phyloP scores from a whole-genome alignment of 2,797 vertebrate species.

The Spinus olivaceus region DNA sequence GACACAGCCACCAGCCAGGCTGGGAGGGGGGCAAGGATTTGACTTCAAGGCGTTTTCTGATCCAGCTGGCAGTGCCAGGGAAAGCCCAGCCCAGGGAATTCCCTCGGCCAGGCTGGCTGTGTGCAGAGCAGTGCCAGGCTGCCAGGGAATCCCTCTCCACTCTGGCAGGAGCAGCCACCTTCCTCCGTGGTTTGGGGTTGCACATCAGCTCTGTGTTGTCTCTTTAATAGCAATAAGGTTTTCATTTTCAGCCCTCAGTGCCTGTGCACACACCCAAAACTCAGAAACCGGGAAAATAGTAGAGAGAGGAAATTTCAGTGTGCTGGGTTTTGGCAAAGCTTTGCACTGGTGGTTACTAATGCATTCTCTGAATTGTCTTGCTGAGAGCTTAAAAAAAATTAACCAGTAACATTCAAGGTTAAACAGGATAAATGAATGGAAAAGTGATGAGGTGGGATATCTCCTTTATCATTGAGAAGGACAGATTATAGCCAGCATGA shows the following conservation, averaged over 20 bases:
- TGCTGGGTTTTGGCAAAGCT: neutral
- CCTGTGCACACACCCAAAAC: neutral
- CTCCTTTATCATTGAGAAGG: slow-evolving; percentile 44
- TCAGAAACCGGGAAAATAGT: neutral
- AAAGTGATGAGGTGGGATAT: slow-evolving; percentile 55
- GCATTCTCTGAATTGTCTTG: slow-evolving; percentile 15
- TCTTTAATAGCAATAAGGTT: neutral
- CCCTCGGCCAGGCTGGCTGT: slow-evolving; percentile 4
- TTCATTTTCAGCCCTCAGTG: neutral
- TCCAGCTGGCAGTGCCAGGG: slow-evolving; percentile 51
- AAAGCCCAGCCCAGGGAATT: slow-evolving; percentile 42
- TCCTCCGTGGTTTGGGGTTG: neutral
- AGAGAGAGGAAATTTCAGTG: neutral
- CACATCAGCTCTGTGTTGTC: neutral
- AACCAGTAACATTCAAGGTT: slow-evolving; percentile 50
- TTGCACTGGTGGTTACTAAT: neutral
- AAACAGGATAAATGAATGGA: slow-evolving; percentile 40
- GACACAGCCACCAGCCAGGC: neutral
- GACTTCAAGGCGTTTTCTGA: slow-evolving; percentile 1
- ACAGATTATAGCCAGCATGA: slow-evolving; percentile 39
- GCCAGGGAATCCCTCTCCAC: slow-evolving; percentile 8
- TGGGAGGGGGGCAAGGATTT: neutral
- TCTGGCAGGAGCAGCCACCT: neutral
- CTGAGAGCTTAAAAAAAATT: slow-evolving; percentile 15
- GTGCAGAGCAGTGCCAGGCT: slow-evolving; percentile 1